These are phyloP conservation scores for Megaceryle alcyon DNA, from an alignment of 2,797 vertebrate genomes.

Conservation along the genomic window DNA sequence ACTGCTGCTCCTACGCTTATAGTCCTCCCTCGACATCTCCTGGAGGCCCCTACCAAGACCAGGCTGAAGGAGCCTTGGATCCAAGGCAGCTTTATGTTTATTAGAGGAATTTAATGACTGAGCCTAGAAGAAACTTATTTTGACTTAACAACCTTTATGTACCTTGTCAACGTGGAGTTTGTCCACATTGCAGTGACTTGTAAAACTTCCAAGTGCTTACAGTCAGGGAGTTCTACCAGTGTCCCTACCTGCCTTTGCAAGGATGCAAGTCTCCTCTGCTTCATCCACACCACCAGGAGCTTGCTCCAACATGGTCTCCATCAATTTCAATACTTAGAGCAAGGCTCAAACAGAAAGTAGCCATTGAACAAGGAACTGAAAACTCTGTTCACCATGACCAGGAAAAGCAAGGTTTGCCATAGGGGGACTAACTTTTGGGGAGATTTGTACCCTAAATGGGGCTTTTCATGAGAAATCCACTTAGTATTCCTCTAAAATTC, in stretches of 20 bases:
- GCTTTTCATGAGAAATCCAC: slow-evolving; percentile 63
- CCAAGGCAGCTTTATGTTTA: not conserved
- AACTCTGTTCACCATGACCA: not conserved
- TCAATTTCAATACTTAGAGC: not conserved
- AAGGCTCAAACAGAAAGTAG: not conserved
- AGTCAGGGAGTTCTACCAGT: not conserved
- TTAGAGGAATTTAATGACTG: not conserved
- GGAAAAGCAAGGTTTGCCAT: not conserved
- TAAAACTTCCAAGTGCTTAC: not conserved
- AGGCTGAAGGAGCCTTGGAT: not conserved
- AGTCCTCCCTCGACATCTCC: not conserved
- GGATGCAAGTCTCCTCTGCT: not conserved
- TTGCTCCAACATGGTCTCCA: not conserved
- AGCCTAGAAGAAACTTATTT: not conserved
- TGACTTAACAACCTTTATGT: not conserved
- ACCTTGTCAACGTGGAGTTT: not conserved
- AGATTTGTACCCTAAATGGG: not conserved
- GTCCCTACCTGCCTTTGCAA: not conserved
- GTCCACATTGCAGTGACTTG: not conserved
- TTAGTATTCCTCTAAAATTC: slow-evolving; percentile 68
- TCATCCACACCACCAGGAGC: not conserved
- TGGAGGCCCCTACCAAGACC: not conserved
- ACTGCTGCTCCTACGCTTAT: not conserved
- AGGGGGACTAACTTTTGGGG: not conserved
- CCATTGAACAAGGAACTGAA: not conserved